Evolutionary conservation across 2,888 invertebrate species (phyloP), one percentile per base, ranked within the genome.

Genomic region (Loripinus fragilis): DNA sequence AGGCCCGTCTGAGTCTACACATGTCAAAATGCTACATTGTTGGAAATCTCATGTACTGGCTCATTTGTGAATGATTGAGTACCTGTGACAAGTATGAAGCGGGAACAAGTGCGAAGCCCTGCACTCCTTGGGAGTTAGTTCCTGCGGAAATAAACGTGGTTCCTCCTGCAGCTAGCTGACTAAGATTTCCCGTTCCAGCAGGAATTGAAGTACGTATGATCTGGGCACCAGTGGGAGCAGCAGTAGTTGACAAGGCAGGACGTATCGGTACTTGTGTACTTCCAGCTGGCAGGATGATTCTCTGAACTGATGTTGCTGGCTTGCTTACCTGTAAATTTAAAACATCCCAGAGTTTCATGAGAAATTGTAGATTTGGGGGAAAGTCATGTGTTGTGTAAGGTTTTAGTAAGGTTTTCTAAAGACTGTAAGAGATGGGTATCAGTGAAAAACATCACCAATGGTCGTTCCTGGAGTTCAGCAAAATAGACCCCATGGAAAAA

Each of bases 21-120:
- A n/a, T n/a, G n/a, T n/a, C n/a, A n/a, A n/a, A n/a, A n/a, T n/a
- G n/a, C n/a, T n/a, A n/a, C n/a, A n/a, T n/a, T n/a, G n/a, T n/a
- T n/a, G n/a, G n/a, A n/a, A n/a, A n/a, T n/a, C n/a, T n/a, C n/a
- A n/a, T n/a, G n/a, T n/a, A n/a, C n/a, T n/a, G n/a, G n/a, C n/a
- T n/a, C n/a, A n/a, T n/a, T n/a, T n/a, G n/a, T n/a, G n/a, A n/a
- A n/a, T n/a, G n/a, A n/a, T n/a, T n/a, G n/a, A 38, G 42, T 79
- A 91, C 91, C 89, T 91, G 91, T 68, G 95, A 94, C 73, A 95
- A 93, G 90, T 95, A 95, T 79, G 95, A 95, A 7, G 95, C 95
- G 35, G 95, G 95, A 15, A 95, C 93, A 87, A 95, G 94, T 25
- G 95, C 95, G 90, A 95, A 95, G 17, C 92, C 89, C 65, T 90